phyloP scores from a whole-genome alignment of 2,888 invertebrate genomes.

The Molorchus minor region DNA sequence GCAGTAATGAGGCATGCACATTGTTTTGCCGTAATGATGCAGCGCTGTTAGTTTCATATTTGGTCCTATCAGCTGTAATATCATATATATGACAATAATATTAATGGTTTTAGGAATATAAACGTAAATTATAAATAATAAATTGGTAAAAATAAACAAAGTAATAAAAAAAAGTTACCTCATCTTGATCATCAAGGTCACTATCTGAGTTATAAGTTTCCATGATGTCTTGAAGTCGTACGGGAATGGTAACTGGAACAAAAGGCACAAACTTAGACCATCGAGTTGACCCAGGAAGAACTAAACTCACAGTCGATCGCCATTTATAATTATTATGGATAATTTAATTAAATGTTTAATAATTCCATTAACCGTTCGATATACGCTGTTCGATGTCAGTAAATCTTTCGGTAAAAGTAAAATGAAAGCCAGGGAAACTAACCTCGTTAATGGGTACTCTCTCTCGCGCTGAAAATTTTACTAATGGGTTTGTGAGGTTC shows the following conservation, averaged over 20 bases:
- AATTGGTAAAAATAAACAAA: not conserved
- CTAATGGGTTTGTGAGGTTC: no score
- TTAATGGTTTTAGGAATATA: not conserved
- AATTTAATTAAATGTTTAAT: constrained; percentile 17
- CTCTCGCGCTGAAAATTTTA: constrained; percentile 16
- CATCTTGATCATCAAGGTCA: constrained; percentile 45
- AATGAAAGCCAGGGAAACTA: constrained; percentile 22
- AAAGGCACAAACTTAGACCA: constrained; percentile 16
- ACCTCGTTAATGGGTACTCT: constrained; percentile 17
- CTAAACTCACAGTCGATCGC: constrained; percentile 36
- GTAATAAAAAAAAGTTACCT: constrained; percentile 36
- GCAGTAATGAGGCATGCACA: no score
- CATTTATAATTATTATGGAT: constrained; percentile 14
- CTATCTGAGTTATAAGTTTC: constrained; percentile 42
- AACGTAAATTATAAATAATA: not conserved
- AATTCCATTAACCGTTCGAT: constrained; percentile 2
- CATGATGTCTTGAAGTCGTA: constrained; percentile 41
- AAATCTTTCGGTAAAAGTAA: constrained; percentile 19
- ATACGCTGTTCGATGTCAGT: not conserved
- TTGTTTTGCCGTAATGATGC: no score
- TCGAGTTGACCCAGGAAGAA: constrained; percentile 13
- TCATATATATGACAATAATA: no score
- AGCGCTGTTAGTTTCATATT: no score
- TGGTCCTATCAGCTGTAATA: no score
- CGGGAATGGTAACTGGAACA: constrained; percentile 43